Conservation (phyloP, 2,888 invertebrate species). For the Eupithecia inturbata region DNA sequence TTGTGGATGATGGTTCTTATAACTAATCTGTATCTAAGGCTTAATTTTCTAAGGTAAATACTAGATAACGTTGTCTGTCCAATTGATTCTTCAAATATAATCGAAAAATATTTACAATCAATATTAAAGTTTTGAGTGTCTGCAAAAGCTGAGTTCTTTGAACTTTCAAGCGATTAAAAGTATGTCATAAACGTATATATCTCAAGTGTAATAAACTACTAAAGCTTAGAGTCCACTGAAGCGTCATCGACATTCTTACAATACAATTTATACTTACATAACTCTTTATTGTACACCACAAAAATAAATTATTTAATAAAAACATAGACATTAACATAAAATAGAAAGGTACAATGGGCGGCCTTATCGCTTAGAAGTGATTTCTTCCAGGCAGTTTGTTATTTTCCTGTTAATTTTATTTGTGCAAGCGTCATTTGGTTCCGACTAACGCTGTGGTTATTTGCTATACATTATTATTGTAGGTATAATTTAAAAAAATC, state of each 20-base stretch:
- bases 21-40: not conserved
- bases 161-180: slow-evolving; percentile 21
- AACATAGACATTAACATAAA: no score
- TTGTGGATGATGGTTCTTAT: not conserved
- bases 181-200: slow-evolving; percentile 16
- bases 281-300: no score
- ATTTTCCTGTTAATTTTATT: not conserved
- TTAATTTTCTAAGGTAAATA: slow-evolving; percentile 3
- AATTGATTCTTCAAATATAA: not conserved
- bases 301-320: no score
- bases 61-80: not conserved
- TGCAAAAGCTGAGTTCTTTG: slow-evolving; percentile 11
- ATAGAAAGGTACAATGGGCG: no score
- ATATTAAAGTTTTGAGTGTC: not conserved
- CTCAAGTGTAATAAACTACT: slow-evolving; percentile 19
- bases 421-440: not conserved
- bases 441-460: not conserved
- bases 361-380: no score
- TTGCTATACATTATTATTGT: no score
- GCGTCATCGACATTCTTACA: not conserved
- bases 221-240: not conserved
- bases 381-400: no score
- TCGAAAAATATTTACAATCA: not conserved
- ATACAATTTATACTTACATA: no score
- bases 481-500: no score